Conservation (phyloP, 2,888 invertebrate species). For the Andrena camellia region DNA sequence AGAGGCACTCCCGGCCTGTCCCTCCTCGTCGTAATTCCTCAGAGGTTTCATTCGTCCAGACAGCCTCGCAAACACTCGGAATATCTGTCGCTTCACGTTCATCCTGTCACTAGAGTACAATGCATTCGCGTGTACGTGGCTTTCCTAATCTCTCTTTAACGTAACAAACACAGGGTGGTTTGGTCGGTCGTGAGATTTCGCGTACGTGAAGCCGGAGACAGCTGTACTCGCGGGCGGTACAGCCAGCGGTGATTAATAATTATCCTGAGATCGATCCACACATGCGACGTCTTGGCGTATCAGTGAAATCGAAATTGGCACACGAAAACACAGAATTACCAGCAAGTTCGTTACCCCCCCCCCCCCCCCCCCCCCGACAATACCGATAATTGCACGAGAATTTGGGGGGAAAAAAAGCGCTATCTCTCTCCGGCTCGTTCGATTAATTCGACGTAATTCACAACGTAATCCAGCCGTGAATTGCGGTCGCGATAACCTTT, state of each 20-base stretch:
- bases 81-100: slow-evolving; percentile 52
- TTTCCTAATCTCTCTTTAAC: slow-evolving; percentile 54
- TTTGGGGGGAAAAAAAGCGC: too few species aligned
- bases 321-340: too few species aligned
- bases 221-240: neutral
- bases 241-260: neutral
- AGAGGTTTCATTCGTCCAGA: slow-evolving; percentile 20
- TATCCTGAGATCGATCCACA: neutral
- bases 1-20: neutral
- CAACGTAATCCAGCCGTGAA: neutral
- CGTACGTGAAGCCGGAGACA: slow-evolving; percentile 28
- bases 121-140: slow-evolving; percentile 35
- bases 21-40: slow-evolving; percentile 12
- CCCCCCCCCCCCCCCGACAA: slow-evolving; percentile 1
- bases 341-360: neutral
- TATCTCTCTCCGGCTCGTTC: too few species aligned
- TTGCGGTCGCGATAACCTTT: neutral
- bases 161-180: slow-evolving; percentile 54
- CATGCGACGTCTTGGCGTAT: too few species aligned
- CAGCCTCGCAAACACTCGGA: slow-evolving; percentile 27
- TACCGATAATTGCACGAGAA: too few species aligned
- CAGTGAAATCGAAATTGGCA: too few species aligned
- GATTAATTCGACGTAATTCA: slow-evolving; percentile 7
- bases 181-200: slow-evolving; percentile 42
- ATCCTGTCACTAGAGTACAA: slow-evolving; percentile 52